These are phyloP conservation scores for Rostratula benghalensis DNA, from an alignment of 2,113 vertebrate species.

Conservation along the genomic window DNA sequence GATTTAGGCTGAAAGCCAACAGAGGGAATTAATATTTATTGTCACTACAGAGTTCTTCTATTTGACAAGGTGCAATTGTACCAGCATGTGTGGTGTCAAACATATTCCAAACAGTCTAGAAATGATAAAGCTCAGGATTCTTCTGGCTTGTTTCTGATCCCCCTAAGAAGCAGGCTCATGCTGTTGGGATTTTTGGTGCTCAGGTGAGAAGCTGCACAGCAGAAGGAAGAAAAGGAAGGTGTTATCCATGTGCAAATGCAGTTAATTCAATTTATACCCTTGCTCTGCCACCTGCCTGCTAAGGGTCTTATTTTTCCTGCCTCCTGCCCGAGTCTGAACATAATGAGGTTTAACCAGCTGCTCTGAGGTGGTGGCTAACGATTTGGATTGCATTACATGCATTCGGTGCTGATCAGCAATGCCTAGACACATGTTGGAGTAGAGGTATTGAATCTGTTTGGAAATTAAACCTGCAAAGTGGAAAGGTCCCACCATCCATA, in stretches of 20 bases:
- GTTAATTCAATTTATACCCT: background rate
- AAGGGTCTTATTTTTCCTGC: background rate
- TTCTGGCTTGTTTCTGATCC: background rate
- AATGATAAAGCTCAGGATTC: background rate
- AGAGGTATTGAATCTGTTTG: background rate
- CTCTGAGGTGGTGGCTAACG: background rate
- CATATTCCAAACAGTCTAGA: background rate
- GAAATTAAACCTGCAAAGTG: background rate
- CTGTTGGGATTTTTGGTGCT: background rate
- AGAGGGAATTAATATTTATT: slow-evolving; percentile 2
- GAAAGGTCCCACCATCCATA: fast-evolving
- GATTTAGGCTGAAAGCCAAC: slow-evolving; percentile 4
- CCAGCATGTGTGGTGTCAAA: background rate
- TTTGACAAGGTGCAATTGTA: slow-evolving; percentile 14
- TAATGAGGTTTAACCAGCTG: background rate
- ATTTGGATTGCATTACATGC: background rate
- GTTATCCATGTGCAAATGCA: background rate
- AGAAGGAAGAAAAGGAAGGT: background rate
- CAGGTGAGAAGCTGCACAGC: background rate
- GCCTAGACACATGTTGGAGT: background rate
- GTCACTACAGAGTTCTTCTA: background rate
- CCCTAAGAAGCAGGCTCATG: background rate
- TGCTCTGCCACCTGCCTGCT: background rate
- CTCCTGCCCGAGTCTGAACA: background rate
- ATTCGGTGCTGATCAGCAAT: background rate